These are phyloP conservation scores for Neodon shergylaensis DNA, from an alignment of 2,113 vertebrate genomes.

Conservation along the genomic window DNA sequence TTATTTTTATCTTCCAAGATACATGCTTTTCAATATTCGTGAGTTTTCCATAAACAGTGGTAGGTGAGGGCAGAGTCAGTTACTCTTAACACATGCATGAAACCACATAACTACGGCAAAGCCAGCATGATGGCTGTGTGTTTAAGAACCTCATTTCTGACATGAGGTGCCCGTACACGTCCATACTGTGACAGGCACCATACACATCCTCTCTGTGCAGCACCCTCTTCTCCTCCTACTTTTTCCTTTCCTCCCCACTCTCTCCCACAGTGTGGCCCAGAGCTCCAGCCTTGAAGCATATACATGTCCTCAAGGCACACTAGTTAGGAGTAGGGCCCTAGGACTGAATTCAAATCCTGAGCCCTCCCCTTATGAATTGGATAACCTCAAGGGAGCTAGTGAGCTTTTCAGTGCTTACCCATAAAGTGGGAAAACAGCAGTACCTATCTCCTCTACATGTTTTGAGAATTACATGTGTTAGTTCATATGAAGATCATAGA, in stretches of 20 bases:
- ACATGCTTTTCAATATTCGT: conserved; percentile 20
- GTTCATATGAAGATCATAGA: conserved; percentile 37
- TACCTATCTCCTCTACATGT: conserved; percentile 28
- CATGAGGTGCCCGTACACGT: neutral
- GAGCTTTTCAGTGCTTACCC: neutral
- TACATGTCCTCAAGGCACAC: neutral
- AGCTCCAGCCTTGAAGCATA: neutral
- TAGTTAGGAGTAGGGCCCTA: neutral
- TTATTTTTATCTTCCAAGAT: conserved; percentile 37
- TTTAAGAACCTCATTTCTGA: neutral
- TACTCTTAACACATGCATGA: neutral
- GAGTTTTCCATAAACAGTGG: neutral
- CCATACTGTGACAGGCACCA: neutral
- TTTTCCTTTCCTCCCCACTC: neutral
- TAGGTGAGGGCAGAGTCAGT: neutral
- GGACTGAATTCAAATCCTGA: neutral
- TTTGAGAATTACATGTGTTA: conserved; percentile 54
- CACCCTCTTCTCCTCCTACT: neutral
- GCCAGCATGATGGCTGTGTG: neutral
- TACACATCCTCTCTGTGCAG: neutral
- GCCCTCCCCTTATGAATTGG: neutral
- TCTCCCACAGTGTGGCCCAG: neutral
- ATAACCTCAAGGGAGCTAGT: neutral
- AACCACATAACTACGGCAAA: neutral
- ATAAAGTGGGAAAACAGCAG: conserved; percentile 8